Conservation (phyloP, 2,888 invertebrate genomes). For the Callinectes sapidus region DNA sequence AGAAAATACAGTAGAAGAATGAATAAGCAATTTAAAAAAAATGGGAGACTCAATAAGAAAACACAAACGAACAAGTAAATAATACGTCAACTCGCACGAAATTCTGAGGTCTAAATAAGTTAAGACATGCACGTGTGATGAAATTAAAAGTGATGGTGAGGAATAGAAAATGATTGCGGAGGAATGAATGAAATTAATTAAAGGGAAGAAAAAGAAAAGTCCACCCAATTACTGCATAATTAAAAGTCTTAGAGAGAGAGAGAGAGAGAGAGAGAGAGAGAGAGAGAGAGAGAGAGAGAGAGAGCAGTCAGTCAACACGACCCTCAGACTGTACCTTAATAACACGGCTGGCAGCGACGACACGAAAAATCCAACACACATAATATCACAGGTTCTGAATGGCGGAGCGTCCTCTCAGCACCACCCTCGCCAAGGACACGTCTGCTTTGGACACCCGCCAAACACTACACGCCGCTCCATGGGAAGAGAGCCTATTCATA, state of each 20-base stretch:
- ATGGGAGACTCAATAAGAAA: no score
- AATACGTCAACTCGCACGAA: no score
- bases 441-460: not conserved
- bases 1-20: no score
- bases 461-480: not conserved
- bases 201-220: not conserved
- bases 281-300: not conserved
- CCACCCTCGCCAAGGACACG: not conserved
- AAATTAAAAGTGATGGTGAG: no score
- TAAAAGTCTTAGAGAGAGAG: not conserved
- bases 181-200: not conserved
- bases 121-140: no score
- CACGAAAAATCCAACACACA: not conserved
- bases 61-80: no score
- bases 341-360: not conserved
- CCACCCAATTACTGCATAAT: not conserved
- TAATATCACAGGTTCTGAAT: not conserved
- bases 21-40: no score
- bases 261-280: not conserved
- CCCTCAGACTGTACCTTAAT: not conserved
- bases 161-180: no score
- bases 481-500: not conserved
- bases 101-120: no score
- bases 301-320: not conserved
- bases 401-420: not conserved